Evolutionary conservation across 1,140 invertebrate genomes (phyloP).

Genomic region (Hylaeus volcanicus): DNA sequence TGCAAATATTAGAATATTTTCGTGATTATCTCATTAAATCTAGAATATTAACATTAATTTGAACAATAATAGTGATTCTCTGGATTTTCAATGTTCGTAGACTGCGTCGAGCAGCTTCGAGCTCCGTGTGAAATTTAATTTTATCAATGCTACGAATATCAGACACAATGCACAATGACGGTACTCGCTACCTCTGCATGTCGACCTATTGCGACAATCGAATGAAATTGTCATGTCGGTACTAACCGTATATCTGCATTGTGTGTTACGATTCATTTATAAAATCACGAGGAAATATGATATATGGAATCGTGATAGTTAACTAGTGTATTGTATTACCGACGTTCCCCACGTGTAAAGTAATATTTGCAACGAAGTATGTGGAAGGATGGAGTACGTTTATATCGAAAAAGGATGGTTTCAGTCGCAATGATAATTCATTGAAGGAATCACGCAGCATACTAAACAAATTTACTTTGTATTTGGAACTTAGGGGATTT

Average conservation of each 20-base stretch:
- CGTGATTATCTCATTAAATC: too few species aligned
- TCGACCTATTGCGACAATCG: background rate
- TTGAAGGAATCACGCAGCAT: background rate
- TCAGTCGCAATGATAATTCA: background rate
- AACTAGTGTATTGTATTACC: constrained; percentile 25
- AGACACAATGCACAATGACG: background rate
- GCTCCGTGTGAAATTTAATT: too few species aligned
- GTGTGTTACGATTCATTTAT: constrained; percentile 12
- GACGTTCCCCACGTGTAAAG: constrained; percentile 4
- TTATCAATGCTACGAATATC: background rate
- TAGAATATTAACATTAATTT: too few species aligned
- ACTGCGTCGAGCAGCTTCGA: too few species aligned
- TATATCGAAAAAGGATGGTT: background rate
- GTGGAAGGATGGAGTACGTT: background rate
- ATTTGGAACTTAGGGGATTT: too few species aligned
- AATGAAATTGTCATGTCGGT: background rate
- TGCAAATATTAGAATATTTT: too few species aligned
- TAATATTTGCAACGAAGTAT: background rate
- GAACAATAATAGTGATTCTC: too few species aligned
- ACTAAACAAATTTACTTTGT: too few species aligned
- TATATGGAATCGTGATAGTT: constrained; percentile 35
- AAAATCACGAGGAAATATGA: constrained; percentile 24
- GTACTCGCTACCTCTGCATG: background rate
- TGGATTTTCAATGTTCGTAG: too few species aligned
- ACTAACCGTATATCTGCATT: background rate